phyloP scores from a whole-genome alignment of 2,888 invertebrate genomes.

The Trissoscelio sp. region DNA sequence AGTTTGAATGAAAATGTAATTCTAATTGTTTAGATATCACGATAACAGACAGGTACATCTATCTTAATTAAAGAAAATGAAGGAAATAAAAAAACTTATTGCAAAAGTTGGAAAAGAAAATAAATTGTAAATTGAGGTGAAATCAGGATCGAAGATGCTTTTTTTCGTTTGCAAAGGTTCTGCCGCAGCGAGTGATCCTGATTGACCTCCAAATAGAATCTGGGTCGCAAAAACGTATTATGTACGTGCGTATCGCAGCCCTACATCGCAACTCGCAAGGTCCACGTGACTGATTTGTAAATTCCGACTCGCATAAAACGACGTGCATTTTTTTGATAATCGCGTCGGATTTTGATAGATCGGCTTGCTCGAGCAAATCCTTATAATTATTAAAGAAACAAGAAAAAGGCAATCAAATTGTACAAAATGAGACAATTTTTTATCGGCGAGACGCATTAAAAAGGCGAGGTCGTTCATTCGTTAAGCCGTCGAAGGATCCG shows the following conservation, averaged over 20 bases:
- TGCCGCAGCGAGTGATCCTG: conserved; percentile 57
- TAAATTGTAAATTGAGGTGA: neutral
- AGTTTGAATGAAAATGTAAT: too few relatives aligned
- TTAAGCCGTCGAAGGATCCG: conserved; percentile 76
- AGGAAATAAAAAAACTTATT: too few relatives aligned
- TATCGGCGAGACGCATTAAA: too few relatives aligned
- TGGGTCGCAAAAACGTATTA: conserved; percentile 71
- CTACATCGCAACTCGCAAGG: conserved; percentile 65
- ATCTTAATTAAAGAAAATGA: too few relatives aligned
- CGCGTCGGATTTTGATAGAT: conserved; percentile 22
- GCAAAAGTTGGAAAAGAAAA: too few relatives aligned
- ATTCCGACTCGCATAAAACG: conserved; percentile 39
- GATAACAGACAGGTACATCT: too few relatives aligned
- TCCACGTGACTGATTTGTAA: conserved; percentile 61
- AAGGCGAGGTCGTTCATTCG: conserved; percentile 65
- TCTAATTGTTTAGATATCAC: too few relatives aligned
- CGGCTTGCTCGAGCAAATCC: neutral
- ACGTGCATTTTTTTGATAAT: conserved; percentile 11
- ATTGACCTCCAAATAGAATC: conserved; percentile 69
- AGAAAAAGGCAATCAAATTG: too few relatives aligned
- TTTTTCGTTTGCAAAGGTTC: conserved; percentile 9
- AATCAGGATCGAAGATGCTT: conserved; percentile 4
- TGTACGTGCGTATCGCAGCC: conserved; percentile 70
- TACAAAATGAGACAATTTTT: too few relatives aligned
- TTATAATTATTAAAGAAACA: too few relatives aligned